These are phyloP conservation scores for Helarctos malayanus DNA, from an alignment of 2,797 vertebrate genomes.

Conservation along the genomic window DNA sequence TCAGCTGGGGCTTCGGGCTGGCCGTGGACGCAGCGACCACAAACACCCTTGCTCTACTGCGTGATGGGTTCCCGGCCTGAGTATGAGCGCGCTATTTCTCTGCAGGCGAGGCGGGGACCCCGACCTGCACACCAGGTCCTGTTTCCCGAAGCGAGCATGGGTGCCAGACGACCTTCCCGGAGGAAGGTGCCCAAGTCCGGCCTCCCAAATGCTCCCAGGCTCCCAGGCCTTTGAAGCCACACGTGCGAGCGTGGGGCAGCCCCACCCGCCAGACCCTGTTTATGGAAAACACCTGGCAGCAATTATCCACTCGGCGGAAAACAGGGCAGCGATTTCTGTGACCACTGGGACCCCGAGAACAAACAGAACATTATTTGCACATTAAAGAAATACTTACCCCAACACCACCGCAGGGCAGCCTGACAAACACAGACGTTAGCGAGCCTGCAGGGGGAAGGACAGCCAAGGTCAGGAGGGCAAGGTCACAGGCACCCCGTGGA, in stretches of 20 bases:
- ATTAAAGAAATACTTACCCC: conserved; percentile 94
- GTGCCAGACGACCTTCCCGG: neutral
- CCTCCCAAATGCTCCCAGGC: neutral
- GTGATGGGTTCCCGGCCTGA: accelerated
- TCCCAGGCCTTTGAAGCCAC: conserved; percentile 81
- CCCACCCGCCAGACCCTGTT: conserved; percentile 82
- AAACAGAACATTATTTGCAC: conserved; percentile 91
- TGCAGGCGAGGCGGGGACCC: accelerated
- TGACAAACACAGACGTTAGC: conserved; percentile 96
- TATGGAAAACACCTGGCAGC: conserved; percentile 93
- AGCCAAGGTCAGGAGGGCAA: neutral
- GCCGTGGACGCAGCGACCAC: neutral
- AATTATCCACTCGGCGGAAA: conserved; percentile 91
- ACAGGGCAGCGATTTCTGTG: conserved; percentile 92
- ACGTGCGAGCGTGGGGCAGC: conserved; percentile 57
- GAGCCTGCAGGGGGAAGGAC: conserved; percentile 91
- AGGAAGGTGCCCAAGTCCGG: neutral
- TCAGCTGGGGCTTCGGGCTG: accelerated
- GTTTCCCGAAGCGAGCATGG: accelerated
- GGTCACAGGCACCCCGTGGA: neutral
- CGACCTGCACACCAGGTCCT: accelerated
- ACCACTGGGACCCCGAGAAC: conserved; percentile 90
- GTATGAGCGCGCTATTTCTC: accelerated
- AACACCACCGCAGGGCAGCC: conserved; percentile 97
- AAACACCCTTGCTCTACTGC: accelerated